Evolutionary conservation across 2,888 invertebrate genomes (phyloP).

Genomic region (Eupithecia insigniata): DNA sequence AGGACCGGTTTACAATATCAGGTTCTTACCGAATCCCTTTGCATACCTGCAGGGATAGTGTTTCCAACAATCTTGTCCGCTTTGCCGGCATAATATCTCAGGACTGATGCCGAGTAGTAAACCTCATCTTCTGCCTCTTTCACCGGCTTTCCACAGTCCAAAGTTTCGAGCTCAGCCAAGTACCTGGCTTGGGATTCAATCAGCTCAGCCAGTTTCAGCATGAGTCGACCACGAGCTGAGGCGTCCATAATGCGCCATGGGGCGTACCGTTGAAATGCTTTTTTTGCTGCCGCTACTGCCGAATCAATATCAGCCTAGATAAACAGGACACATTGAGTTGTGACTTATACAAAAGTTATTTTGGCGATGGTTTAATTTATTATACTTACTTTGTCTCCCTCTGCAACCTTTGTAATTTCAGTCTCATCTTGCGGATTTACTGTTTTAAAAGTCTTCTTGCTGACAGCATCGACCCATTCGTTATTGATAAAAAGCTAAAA

Average conservation of each 20-base stretch:
- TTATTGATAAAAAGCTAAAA: slow-evolving; percentile 90
- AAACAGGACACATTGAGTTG: not conserved
- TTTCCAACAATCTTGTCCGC: slow-evolving; percentile 93
- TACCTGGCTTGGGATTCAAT: slow-evolving; percentile 89
- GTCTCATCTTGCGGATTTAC: slow-evolving; percentile 91
- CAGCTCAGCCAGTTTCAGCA: slow-evolving; percentile 89
- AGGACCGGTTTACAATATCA: not conserved
- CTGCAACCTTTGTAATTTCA: slow-evolving; percentile 89
- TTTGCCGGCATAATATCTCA: slow-evolving; percentile 96
- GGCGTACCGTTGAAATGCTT: slow-evolving; percentile 89
- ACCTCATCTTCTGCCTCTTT: slow-evolving; percentile 88
- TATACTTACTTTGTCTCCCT: slow-evolving; percentile 89
- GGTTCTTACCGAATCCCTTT: not conserved
- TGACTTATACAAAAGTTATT: not conserved
- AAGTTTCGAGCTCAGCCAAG: slow-evolving; percentile 94
- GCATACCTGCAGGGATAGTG: slow-evolving; percentile 87
- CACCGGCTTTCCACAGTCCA: slow-evolving; percentile 97
- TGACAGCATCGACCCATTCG: slow-evolving; percentile 90
- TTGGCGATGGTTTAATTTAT: not conserved
- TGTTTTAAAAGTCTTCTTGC: slow-evolving; percentile 92
- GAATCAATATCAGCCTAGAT: slow-evolving; percentile 90
- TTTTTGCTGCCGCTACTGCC: slow-evolving; percentile 91
- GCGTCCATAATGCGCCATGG: slow-evolving; percentile 93
- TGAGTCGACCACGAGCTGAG: slow-evolving; percentile 89
- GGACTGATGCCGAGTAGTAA: slow-evolving; percentile 83